Conservation (phyloP, 2,888 invertebrate genomes). For the Abscondita cerata region DNA sequence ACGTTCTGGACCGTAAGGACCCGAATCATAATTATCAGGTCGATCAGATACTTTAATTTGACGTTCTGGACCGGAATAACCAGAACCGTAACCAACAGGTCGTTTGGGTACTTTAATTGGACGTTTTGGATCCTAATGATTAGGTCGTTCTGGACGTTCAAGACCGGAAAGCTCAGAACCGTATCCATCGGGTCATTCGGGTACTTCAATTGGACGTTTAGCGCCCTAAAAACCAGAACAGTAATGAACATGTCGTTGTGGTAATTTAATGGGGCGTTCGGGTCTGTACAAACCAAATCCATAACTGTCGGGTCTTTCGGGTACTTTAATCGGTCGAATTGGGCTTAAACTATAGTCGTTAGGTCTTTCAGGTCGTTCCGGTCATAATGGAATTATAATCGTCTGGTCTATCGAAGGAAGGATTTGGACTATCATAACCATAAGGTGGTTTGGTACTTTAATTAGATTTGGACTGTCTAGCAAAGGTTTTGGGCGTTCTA, state of each 20-base stretch:
- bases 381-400: no score
- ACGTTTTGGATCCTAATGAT: neutral
- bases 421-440: conserved; percentile 12
- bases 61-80: neutral
- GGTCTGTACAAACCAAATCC: no score
- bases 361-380: conserved; percentile 4
- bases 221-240: no score
- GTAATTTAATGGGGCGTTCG: no score
- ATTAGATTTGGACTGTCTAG: no score
- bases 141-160: neutral
- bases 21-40: neutral
- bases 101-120: neutral
- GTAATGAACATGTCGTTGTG: no score
- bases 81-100: neutral
- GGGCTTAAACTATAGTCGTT: neutral
- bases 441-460: conserved; percentile 4
- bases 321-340: no score
- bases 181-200: neutral
- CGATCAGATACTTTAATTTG: conserved; percentile 1
- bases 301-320: no score
- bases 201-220: neutral
- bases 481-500: conserved; percentile 16
- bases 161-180: no score
- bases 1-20: neutral
- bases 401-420: no score